phyloP scores from a whole-genome alignment of 2,113 vertebrate species.

The Polypterus senegalus region DNA sequence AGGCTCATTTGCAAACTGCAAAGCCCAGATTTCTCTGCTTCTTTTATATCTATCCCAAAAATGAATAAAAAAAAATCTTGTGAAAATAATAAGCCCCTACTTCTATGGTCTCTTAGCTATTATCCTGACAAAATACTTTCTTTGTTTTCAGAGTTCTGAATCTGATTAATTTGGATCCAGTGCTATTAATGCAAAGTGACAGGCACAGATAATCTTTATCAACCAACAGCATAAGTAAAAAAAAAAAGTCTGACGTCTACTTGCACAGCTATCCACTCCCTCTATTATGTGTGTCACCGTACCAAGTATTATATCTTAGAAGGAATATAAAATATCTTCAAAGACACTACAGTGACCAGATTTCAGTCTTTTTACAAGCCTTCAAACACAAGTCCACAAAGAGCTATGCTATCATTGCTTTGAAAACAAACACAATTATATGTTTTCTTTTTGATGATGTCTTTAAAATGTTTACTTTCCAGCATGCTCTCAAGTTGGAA shows the following conservation, averaged over 20 bases:
- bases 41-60: slow-evolving; percentile 27
- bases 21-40: slow-evolving; percentile 37
- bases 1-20: slow-evolving; percentile 54
- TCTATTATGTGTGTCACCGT: no score
- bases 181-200: slow-evolving; percentile 33
- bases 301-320: no score
- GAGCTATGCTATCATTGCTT: no score
- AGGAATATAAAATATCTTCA: no score
- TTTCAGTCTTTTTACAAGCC: no score
- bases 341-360: no score
- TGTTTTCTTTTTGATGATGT: no score
- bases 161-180: slow-evolving; percentile 38
- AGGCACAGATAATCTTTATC: slow-evolving; percentile 16
- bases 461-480: no score
- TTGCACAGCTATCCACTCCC: background rate
- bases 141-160: slow-evolving; percentile 43
- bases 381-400: no score
- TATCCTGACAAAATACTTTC: slow-evolving; percentile 33
- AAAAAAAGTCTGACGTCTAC: background rate
- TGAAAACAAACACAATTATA: no score
- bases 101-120: slow-evolving; percentile 32
- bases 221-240: slow-evolving; percentile 5
- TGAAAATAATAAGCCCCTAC: slow-evolving; percentile 29
- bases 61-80: slow-evolving; percentile 12
- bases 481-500: no score